Evolutionary conservation across 2,888 invertebrate species (phyloP).

Genomic region (Sesamia inferens): DNA sequence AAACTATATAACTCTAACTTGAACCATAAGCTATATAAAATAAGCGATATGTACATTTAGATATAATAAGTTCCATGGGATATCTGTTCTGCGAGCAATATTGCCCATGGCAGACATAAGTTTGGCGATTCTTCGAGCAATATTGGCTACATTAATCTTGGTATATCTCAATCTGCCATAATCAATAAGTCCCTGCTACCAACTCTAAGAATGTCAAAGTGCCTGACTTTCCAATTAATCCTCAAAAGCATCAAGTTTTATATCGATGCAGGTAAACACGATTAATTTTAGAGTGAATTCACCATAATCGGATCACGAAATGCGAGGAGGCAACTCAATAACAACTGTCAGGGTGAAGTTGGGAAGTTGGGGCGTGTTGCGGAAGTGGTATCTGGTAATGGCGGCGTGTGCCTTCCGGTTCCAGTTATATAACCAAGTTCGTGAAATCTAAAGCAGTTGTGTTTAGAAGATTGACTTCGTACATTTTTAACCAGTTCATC

Average conservation of each 20-base stretch:
- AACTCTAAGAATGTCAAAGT: slow-evolving; percentile 7
- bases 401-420: slow-evolving; percentile 61
- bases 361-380: slow-evolving; percentile 60
- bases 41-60: too few relatives aligned
- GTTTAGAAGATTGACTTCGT: slow-evolving; percentile 9
- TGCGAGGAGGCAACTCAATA: slow-evolving; percentile 59
- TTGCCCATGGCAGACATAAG: too few relatives aligned
- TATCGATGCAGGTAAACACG: slow-evolving; percentile 41
- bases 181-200: not conserved
- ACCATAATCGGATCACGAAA: slow-evolving; percentile 60
- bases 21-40: too few relatives aligned
- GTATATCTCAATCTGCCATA: not conserved
- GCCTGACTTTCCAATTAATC: slow-evolving; percentile 15
- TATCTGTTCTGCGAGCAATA: too few relatives aligned
- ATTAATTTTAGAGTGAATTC: slow-evolving; percentile 62
- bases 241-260: slow-evolving; percentile 31
- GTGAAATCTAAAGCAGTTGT: not conserved
- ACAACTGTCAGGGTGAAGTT: slow-evolving; percentile 63
- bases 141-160: too few relatives aligned
- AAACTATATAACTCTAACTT: too few relatives aligned
- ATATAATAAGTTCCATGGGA: too few relatives aligned
- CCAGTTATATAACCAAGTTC: slow-evolving; percentile 44
- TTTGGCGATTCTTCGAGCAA: too few relatives aligned
- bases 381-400: slow-evolving; percentile 66
- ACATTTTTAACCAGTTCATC: not conserved